These are phyloP conservation scores for Cromileptes altivelis DNA, from an alignment of 2,113 vertebrate genomes.

Conservation along the genomic window DNA sequence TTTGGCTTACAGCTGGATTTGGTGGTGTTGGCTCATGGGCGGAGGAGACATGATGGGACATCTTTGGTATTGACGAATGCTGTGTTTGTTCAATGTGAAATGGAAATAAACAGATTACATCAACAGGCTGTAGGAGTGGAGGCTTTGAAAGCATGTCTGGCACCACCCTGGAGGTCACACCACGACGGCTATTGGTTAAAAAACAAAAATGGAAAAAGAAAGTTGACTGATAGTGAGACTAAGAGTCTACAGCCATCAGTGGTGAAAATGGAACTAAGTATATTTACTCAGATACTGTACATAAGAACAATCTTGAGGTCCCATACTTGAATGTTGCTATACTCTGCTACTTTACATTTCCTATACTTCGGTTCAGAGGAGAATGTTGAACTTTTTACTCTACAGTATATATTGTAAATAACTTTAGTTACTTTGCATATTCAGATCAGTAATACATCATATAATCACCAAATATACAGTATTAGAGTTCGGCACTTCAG, in stretches of 20 bases:
- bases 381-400: no score
- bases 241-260: not conserved
- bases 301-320: not conserved
- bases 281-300: not conserved
- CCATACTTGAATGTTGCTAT: no score
- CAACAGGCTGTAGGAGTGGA: constrained; percentile 10
- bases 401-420: no score
- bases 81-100: constrained; percentile 37
- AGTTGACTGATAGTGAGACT: not conserved
- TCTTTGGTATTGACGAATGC: constrained; percentile 21
- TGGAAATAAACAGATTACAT: constrained; percentile 59
- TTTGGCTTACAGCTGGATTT: constrained; percentile 57
- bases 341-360: no score
- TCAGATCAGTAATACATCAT: no score
- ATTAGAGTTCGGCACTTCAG: no score
- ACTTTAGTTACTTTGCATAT: no score
- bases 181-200: not conserved
- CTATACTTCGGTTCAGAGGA: no score
- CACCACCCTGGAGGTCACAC: constrained; percentile 2
- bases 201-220: not conserved
- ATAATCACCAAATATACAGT: no score
- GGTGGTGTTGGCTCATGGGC: constrained; percentile 22
- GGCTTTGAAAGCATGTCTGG: not conserved
- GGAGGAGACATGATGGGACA: constrained; percentile 52
- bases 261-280: not conserved